Base-by-base conservation (phyloP, 2,797 vertebrate species). In the Smutsia gigantea region DNA sequence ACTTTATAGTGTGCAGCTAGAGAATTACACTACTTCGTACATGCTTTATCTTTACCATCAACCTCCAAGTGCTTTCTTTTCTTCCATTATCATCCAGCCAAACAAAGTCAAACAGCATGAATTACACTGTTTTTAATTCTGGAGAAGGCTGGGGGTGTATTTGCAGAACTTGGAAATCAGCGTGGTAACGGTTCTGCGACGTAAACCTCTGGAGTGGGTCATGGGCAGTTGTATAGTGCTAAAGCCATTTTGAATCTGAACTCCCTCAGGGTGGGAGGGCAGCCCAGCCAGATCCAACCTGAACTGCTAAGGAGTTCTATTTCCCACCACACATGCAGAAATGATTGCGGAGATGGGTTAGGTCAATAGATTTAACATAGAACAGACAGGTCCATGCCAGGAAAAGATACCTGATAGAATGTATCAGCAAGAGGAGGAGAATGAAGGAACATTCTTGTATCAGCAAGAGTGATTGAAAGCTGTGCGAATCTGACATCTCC, bases 121-220 rank as follows among this genome's bases (percentile, higher is more conserved):
- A 46, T 68, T 64, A 81, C 68, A 81, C 82, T 77, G 86, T n/a
- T 84, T 78, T 90, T 46, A 72, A 86, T 90, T 93, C 57, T 68
- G 27, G 68, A 90, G 14, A 93, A 42, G 29, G 8, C 46, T 64
- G n/a, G 1, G 21, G 8, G 0, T 74, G 9, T 31, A 59, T 31
- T 79, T 82, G 39, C 75, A 75, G 85, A 88, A 86, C 81, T 87
- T 79, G 46, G 27, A 91, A 59, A 42, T 15, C 21, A 86, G 31
- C 23, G 25, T 5, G 9, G 31, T 55, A 27, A 53, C 84, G 29
- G 9, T 72, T 61, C 27, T 72, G 9, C 66, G 59, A 71, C 75
- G 51, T 25, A 55, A 37, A 66, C 39, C 63, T 89, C 31, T 71
- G 53, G 68, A 72, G 46, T 64, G 75, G 96, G 21, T 19, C 14